Evolutionary conservation across 1,140 invertebrate species (phyloP).

Genomic region (Hycleus cichorii): DNA sequence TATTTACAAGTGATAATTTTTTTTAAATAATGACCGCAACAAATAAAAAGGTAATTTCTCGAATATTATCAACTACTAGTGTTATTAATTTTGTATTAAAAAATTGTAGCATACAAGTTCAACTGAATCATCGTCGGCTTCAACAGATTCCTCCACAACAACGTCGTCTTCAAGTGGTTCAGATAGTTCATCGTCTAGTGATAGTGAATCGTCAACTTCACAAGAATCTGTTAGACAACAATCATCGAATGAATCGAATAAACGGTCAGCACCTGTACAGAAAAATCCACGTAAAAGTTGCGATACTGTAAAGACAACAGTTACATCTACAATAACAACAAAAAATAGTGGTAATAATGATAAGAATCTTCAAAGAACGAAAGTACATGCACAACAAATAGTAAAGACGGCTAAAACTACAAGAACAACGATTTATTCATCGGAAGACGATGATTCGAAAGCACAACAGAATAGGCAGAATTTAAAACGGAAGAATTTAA

Average conservation of each 20-base stretch:
- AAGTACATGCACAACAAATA: constrained; percentile 24
- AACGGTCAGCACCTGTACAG: constrained; percentile 40
- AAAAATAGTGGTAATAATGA: too few relatives aligned
- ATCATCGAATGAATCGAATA: constrained; percentile 44
- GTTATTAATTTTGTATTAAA: too few relatives aligned
- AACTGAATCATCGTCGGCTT: constrained; percentile 23
- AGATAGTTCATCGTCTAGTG: constrained; percentile 61
- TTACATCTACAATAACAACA: constrained; percentile 25
- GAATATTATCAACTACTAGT: too few relatives aligned
- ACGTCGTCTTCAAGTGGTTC: constrained; percentile 61
- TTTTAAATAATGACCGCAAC: constrained; percentile 3
- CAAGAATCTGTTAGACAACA: constrained; percentile 40
- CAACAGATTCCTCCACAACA: constrained; percentile 46
- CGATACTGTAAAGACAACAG: constrained; percentile 35
- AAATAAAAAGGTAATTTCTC: constrained; percentile 15
- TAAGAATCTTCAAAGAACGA: too few relatives aligned
- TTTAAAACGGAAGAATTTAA: constrained; percentile 40
- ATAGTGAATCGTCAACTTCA: constrained; percentile 47
- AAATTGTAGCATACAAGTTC: constrained; percentile 19
- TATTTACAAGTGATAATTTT: too few relatives aligned
- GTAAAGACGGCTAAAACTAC: constrained; percentile 39
- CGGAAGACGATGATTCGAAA: constrained; percentile 46
- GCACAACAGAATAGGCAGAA: constrained; percentile 26
- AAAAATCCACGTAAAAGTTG: constrained; percentile 39
- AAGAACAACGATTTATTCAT: constrained; percentile 40